Conservation (phyloP, 1,140 invertebrate species). For the Argopecten irradians region DNA sequence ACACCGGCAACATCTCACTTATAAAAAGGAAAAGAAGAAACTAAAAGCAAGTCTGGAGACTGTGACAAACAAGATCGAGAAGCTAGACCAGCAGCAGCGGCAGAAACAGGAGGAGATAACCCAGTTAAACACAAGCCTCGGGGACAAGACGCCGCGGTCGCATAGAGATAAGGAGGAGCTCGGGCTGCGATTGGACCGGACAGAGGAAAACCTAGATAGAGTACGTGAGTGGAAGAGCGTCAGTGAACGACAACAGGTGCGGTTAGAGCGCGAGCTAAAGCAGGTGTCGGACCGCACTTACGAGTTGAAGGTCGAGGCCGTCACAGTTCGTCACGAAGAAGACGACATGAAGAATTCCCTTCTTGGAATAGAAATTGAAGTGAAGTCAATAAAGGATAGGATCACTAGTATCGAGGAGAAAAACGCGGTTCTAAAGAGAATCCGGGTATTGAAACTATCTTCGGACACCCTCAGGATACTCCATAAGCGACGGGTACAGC, state of each 20-base stretch:
- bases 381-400: slow-evolving; percentile 54
- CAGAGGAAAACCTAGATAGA: slow-evolving; percentile 47
- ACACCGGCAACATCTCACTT: slow-evolving; percentile 51
- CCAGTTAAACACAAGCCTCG: slow-evolving; percentile 50
- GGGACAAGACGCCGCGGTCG: slow-evolving; percentile 50
- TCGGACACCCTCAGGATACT: slow-evolving; percentile 57
- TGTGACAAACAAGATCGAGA: slow-evolving; percentile 56
- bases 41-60: slow-evolving; percentile 59
- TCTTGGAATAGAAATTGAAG: slow-evolving; percentile 56
- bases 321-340: slow-evolving; percentile 59
- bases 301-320: slow-evolving; percentile 62
- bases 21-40: slow-evolving; percentile 58
- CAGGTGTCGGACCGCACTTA: slow-evolving; percentile 59
- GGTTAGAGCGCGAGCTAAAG: slow-evolving; percentile 58
- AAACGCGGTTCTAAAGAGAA: slow-evolving; percentile 56
- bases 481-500: slow-evolving; percentile 28
- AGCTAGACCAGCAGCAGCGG: slow-evolving; percentile 53
- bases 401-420: slow-evolving; percentile 58
- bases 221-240: slow-evolving; percentile 54
- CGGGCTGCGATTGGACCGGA: slow-evolving; percentile 46
- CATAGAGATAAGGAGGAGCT: slow-evolving; percentile 57
- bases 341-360: slow-evolving; percentile 54
- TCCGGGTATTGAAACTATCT: slow-evolving; percentile 57
- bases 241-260: slow-evolving; percentile 52
- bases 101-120: slow-evolving; percentile 53